Conservation (phyloP, 1,140 invertebrate species). For the Tetramorium simillimum region DNA sequence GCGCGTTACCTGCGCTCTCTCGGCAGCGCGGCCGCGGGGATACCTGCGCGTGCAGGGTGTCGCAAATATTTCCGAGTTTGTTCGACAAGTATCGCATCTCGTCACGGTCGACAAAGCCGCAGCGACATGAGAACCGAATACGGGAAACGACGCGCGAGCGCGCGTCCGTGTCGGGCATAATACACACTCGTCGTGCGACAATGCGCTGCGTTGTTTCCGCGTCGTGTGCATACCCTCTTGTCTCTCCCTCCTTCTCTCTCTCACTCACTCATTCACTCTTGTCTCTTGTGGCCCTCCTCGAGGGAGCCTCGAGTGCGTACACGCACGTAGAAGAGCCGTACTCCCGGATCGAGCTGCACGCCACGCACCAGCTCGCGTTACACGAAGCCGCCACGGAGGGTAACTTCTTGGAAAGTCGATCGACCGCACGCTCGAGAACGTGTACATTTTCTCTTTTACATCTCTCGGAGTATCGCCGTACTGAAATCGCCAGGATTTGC, state of each 20-base stretch:
- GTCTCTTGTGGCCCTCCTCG: constrained; percentile 27
- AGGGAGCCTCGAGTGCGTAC: constrained; percentile 61
- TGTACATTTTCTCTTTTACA: constrained; percentile 18
- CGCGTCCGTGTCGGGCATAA: constrained; percentile 63
- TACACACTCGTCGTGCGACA: constrained; percentile 65
- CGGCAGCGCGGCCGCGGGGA: constrained; percentile 58
- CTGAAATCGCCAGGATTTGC: constrained; percentile 13
- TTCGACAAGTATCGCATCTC: constrained; percentile 78
- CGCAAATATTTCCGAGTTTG: constrained; percentile 82
- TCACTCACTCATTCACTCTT: constrained; percentile 8
- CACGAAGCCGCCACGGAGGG: constrained; percentile 45
- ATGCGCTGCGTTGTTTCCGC: constrained; percentile 76
- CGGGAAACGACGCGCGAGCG: constrained; percentile 64
- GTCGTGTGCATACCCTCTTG: constrained; percentile 65
- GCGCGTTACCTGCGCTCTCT: constrained; percentile 58
- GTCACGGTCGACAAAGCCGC: constrained; percentile 66
- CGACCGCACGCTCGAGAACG: constrained; percentile 46
- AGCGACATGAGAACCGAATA: constrained; percentile 74
- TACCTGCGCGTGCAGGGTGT: constrained; percentile 68
- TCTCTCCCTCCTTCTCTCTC: not conserved
- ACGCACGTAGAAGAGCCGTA: constrained; percentile 34
- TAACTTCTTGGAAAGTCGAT: constrained; percentile 60
- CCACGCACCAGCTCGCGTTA: constrained; percentile 61
- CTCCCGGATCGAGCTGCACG: constrained; percentile 43
- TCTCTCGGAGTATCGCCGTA: not conserved